Evolutionary conservation across 64 coral and sea anemone genomes (phyloP).

Genomic region (Platygyra sinensis): DNA sequence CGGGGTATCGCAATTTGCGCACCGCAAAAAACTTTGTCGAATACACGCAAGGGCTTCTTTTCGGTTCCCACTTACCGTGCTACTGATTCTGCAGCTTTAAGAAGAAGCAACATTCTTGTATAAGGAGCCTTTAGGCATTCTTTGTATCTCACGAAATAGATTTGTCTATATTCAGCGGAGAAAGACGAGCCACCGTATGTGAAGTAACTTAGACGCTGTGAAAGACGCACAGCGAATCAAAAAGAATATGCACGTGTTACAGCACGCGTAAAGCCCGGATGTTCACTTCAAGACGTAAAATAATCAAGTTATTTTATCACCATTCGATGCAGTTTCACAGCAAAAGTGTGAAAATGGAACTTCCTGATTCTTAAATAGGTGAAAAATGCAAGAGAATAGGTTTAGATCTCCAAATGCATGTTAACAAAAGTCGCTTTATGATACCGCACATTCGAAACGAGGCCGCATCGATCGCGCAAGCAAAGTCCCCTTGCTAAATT

Average conservation of each 20-base stretch:
- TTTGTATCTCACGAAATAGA: constrained; percentile 37
- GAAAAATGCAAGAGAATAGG: neutral
- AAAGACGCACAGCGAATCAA: constrained; percentile 45
- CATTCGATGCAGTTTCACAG: neutral
- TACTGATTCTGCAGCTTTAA: constrained; percentile 92
- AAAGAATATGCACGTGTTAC: constrained; percentile 71
- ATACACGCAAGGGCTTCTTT: constrained; percentile 12
- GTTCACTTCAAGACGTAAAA: constrained; percentile 63
- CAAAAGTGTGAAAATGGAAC: neutral
- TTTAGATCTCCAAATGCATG: neutral
- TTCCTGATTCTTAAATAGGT: neutral
- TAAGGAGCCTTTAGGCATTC: constrained; percentile 66
- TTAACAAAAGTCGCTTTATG: neutral
- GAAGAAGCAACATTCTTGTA: constrained; percentile 90
- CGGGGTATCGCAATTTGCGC: constrained; percentile 30
- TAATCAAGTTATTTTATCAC: neutral
- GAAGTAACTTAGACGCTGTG: constrained; percentile 31
- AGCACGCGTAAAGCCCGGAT: constrained; percentile 78
- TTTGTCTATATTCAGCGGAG: constrained; percentile 10
- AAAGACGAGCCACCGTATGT: neutral
- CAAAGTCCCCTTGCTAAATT: constrained; percentile 17
- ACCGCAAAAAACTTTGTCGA: neutral
- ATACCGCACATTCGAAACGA: constrained; percentile 20
- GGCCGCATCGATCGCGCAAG: constrained; percentile 47
- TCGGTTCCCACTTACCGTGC: constrained; percentile 45